Percentiles rank a stretch among this genome's conserved stretches.
These are phyloP conservation scores for Platyura marginata DNA, from an alignment of 1,140 invertebrate species.

Conservation along the genomic window DNA sequence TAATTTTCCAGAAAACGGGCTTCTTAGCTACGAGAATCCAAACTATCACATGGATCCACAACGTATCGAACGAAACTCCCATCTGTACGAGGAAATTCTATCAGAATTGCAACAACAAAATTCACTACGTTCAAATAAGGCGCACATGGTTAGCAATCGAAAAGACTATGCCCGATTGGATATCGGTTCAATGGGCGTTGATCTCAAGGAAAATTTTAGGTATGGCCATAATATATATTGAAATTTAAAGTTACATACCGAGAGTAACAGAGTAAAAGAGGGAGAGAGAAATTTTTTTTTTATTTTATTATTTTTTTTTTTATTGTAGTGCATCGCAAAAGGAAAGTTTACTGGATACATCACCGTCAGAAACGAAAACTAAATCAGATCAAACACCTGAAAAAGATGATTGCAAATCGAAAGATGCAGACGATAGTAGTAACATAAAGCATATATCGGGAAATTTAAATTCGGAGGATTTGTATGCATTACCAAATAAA, in stretches of 20 bases:
- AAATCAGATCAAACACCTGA: constrained; percentile 27
- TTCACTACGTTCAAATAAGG: constrained; percentile 29
- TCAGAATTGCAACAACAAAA: constrained; percentile 21
- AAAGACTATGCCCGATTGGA: constrained; percentile 43
- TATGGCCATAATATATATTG: constrained; percentile 1
- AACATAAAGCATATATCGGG: constrained; percentile 45
- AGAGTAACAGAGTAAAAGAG: neutral
- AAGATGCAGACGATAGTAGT: constrained; percentile 26
- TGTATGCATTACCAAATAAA: constrained; percentile 51
- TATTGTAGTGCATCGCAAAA: constrained; percentile 23
- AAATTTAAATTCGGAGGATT: constrained; percentile 43
- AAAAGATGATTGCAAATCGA: constrained; percentile 31
- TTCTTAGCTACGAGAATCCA: constrained; percentile 71
- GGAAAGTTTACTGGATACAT: constrained; percentile 25
- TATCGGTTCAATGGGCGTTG: constrained; percentile 51
- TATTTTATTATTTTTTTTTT: constrained; percentile 4
- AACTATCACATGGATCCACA: constrained; percentile 67
- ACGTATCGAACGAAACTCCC: constrained; percentile 16
- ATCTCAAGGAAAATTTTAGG: constrained; percentile 25
- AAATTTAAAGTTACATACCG: too few relatives aligned
- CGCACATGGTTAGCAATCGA: constrained; percentile 13
- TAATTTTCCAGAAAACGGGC: constrained; percentile 54
- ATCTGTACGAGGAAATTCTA: constrained; percentile 6
- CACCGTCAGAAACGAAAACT: constrained; percentile 28
- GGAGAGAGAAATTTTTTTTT: neutral